A percentile compares a stretch with the other conserved stretches of the same genome.
Conservation (phyloP, 2,797 vertebrate species). For the Syngnathus acus region DNA sequence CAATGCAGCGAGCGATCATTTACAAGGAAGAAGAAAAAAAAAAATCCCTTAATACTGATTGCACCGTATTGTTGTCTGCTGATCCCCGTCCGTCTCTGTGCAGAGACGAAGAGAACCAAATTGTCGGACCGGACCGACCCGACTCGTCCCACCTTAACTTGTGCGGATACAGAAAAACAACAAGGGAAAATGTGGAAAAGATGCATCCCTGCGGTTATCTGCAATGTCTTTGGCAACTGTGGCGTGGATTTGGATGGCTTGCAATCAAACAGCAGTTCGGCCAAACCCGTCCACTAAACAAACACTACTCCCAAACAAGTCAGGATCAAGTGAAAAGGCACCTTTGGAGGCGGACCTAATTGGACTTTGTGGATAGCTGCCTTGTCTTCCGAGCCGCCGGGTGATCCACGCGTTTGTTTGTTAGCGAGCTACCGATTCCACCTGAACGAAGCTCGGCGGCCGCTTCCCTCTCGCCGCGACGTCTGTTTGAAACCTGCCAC, state of each 20-base stretch:
- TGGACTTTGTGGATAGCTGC: too few relatives aligned
- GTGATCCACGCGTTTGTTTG: too few relatives aligned
- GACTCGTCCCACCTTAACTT: not conserved
- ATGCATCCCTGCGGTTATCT: not conserved
- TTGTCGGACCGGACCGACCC: slow-evolving; percentile 1
- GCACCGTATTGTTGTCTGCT: slow-evolving; percentile 53
- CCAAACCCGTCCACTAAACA: slow-evolving; percentile 65
- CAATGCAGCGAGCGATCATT: slow-evolving; percentile 42
- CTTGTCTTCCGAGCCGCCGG: too few relatives aligned
- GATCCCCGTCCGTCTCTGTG: slow-evolving; percentile 45
- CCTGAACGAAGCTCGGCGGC: too few relatives aligned
- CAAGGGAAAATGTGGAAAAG: not conserved
- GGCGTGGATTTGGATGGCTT: slow-evolving; percentile 3
- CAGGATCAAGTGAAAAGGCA: too few relatives aligned
- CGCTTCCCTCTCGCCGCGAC: too few relatives aligned
- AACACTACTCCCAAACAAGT: not conserved
- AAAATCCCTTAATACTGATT: slow-evolving; percentile 27
- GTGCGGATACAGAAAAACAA: not conserved
- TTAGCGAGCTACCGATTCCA: too few relatives aligned
- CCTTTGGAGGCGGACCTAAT: too few relatives aligned
- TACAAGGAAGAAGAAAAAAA: slow-evolving; percentile 36
- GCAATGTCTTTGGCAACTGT: not conserved
- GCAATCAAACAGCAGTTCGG: slow-evolving; percentile 69
- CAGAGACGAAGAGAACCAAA: slow-evolving; percentile 19
- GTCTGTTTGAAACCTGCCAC: too few relatives aligned